Conservation (phyloP, 2,888 invertebrate genomes). For the Halictus quadricinctus region DNA sequence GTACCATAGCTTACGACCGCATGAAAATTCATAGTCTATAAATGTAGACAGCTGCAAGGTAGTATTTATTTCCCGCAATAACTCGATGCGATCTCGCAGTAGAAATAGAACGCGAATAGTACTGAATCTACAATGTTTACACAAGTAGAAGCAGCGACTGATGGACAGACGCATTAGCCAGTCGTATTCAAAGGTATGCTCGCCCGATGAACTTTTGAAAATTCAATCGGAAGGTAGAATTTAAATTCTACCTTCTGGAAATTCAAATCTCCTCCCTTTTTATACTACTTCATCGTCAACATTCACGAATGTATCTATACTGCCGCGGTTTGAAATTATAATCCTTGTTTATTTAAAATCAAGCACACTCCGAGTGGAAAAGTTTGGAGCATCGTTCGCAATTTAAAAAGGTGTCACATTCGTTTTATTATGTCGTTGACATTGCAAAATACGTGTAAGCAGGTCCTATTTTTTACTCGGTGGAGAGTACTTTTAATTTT, state of each 20-base stretch:
- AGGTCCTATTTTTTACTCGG: background rate
- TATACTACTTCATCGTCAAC: background rate
- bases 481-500: background rate
- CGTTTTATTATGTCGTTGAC: background rate
- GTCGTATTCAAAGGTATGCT: background rate
- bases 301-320: background rate
- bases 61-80: conserved; percentile 1
- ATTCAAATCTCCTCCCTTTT: background rate
- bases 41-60: background rate
- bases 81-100: background rate
- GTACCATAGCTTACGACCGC: background rate
- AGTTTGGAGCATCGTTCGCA: background rate
- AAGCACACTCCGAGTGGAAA: background rate
- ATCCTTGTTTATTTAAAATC: background rate
- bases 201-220: background rate
- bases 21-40: background rate
- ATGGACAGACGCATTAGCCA: conserved; percentile 12
- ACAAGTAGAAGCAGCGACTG: conserved; percentile 11
- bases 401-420: background rate
- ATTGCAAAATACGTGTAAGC: background rate
- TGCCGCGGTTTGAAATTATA: background rate
- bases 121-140: conserved; percentile 6
- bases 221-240: background rate
- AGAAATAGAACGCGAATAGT: background rate
- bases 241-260: background rate